Evolutionary conservation across 2,888 invertebrate species (phyloP).

Genomic region (Leptopilina drosophilae): DNA sequence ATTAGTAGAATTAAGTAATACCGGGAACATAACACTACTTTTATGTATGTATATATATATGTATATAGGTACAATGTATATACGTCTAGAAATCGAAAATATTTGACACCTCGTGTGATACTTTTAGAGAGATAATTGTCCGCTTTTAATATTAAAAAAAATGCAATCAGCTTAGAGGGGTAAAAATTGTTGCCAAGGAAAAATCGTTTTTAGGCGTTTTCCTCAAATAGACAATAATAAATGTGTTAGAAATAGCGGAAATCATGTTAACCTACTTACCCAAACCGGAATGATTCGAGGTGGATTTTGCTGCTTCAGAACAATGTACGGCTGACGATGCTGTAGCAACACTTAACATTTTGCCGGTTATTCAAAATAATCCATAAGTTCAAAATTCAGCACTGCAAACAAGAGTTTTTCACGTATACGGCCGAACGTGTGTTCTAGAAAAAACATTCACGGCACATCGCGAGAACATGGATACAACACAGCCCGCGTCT

Average conservation of each 20-base stretch:
- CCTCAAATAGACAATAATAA: constrained; percentile 18
- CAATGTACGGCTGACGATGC: constrained; percentile 49
- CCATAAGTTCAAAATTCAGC: constrained; percentile 15
- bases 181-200: not conserved
- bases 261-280: constrained; percentile 48
- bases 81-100: not conserved
- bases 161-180: not conserved
- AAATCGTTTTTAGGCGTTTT: constrained; percentile 8
- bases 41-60: not conserved
- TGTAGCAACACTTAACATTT: constrained; percentile 55
- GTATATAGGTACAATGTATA: not conserved
- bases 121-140: not conserved
- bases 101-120: constrained; percentile 10
- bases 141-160: not conserved
- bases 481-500: not conserved
- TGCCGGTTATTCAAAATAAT: constrained; percentile 13
- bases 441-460: constrained; percentile 27
- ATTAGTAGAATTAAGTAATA: constrained; percentile 33
- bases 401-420: not conserved
- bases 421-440: not conserved
- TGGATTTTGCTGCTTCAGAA: constrained; percentile 52
- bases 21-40: constrained; percentile 27
- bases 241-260: constrained; percentile 36
- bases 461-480: constrained; percentile 13
- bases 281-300: constrained; percentile 50